Conservation (phyloP, 2,888 invertebrate genomes). For the Ophion obscuratus region DNA sequence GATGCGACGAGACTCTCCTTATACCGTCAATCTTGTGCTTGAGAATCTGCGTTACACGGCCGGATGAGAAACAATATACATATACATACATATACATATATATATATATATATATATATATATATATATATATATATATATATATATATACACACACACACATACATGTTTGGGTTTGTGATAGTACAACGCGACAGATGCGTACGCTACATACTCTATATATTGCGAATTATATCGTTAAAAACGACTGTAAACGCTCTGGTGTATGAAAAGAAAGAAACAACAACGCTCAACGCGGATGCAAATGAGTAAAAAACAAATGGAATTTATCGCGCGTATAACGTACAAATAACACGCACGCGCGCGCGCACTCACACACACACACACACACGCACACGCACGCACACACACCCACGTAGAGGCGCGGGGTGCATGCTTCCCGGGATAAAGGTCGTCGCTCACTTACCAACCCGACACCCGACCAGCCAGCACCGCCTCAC, state of each 20-base stretch:
- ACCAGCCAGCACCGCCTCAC: too few species aligned
- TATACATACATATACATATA: neutral
- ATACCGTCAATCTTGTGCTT: slow-evolving; percentile 98
- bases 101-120: slow-evolving; percentile 4
- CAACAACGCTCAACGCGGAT: neutral
- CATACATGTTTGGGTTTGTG: too few species aligned
- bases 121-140: neutral
- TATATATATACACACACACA: neutral
- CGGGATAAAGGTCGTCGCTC: neutral
- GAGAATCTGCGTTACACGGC: slow-evolving; percentile 88
- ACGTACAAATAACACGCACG: neutral
- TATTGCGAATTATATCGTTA: neutral
- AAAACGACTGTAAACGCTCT: neutral
- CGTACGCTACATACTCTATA: neutral
- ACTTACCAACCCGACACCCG: too few species aligned
- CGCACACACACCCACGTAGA: neutral
- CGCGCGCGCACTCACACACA: neutral
- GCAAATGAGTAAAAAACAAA: neutral
- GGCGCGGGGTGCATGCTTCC: neutral
- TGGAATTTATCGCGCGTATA: neutral
- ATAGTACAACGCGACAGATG: neutral
- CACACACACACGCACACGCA: neutral
- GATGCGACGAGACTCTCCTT: slow-evolving; percentile 97
- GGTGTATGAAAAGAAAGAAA: neutral
- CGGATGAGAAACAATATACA: slow-evolving; percentile 9